These are phyloP conservation scores for Bothrops jararaca DNA, from an alignment of 2,113 vertebrate genomes.

Conservation along the genomic window DNA sequence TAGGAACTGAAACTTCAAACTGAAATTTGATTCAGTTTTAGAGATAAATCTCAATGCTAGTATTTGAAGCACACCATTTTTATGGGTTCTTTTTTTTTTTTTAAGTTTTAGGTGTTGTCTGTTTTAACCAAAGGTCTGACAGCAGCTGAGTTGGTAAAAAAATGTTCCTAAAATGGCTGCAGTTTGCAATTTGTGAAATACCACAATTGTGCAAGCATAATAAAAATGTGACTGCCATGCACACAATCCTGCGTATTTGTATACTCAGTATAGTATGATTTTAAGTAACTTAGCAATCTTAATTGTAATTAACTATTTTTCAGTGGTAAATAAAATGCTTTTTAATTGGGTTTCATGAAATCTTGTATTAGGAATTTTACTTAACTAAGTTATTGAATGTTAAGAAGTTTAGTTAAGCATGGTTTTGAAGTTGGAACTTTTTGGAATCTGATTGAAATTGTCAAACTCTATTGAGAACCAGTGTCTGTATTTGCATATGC, in stretches of 20 bases:
- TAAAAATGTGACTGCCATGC: not conserved
- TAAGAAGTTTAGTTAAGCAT: not conserved
- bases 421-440: not conserved
- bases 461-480: not conserved
- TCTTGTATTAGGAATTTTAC: not conserved
- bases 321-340: not conserved
- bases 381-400: not conserved
- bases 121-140: not conserved
- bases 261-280: not conserved
- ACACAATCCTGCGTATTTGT: not conserved
- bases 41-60: not conserved
- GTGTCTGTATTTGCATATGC: not conserved
- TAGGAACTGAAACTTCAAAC: not conserved
- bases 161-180: not conserved
- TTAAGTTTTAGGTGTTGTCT: not conserved
- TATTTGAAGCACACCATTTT: not conserved
- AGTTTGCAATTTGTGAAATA: not conserved
- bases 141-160: not conserved
- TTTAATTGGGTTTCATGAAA: not conserved
- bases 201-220: not conserved
- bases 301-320: not conserved
- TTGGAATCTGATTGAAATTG: not conserved
- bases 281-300: not conserved
- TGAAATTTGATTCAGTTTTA: not conserved
- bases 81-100: not conserved